Percentiles rank a stretch among this genome's conserved stretches.
Evolutionary conservation across 1,140 invertebrate genomes (phyloP).

Genomic region (Asbolus verrucosus): DNA sequence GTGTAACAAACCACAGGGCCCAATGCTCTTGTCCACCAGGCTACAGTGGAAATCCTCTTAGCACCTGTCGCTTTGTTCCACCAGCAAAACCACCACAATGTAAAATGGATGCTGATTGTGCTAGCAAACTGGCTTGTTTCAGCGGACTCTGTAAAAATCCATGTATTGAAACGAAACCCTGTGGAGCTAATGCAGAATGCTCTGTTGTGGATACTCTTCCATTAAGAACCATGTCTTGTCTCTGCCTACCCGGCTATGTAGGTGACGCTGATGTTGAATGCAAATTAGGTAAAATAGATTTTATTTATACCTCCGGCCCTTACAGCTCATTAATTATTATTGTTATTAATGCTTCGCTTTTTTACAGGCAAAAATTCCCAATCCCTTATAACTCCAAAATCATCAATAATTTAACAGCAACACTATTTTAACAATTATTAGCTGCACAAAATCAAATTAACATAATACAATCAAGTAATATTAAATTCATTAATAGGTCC

Average conservation of each 20-base stretch:
- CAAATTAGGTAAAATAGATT: constrained; percentile 75
- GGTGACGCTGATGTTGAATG: constrained; percentile 89
- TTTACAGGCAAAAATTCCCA: constrained; percentile 14
- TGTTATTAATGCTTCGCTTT: constrained; percentile 17
- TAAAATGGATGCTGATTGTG: constrained; percentile 84
- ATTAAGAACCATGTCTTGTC: constrained; percentile 87
- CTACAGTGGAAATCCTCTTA: constrained; percentile 82
- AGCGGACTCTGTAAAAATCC: constrained; percentile 85
- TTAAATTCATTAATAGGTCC: constrained; percentile 54
- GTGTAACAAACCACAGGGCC: constrained; percentile 80
- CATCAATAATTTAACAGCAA: constrained; percentile 53
- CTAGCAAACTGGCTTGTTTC: constrained; percentile 86
- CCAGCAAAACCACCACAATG: constrained; percentile 75
- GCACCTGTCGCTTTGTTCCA: constrained; percentile 70
- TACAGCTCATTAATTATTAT: neutral
- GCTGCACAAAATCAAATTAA: constrained; percentile 37
- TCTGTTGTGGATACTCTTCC: constrained; percentile 86
- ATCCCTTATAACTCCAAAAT: constrained; percentile 34
- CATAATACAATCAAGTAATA: constrained; percentile 25
- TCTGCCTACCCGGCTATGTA: constrained; percentile 82
- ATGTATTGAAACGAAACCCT: constrained; percentile 82
- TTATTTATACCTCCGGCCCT: neutral
- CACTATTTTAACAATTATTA: constrained; percentile 41
- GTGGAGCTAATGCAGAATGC: constrained; percentile 83
- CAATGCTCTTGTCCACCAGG: constrained; percentile 86